These are phyloP conservation scores for Porites lobata DNA, from an alignment of 92 coral and sea anemone genomes.

Conservation along the genomic window DNA sequence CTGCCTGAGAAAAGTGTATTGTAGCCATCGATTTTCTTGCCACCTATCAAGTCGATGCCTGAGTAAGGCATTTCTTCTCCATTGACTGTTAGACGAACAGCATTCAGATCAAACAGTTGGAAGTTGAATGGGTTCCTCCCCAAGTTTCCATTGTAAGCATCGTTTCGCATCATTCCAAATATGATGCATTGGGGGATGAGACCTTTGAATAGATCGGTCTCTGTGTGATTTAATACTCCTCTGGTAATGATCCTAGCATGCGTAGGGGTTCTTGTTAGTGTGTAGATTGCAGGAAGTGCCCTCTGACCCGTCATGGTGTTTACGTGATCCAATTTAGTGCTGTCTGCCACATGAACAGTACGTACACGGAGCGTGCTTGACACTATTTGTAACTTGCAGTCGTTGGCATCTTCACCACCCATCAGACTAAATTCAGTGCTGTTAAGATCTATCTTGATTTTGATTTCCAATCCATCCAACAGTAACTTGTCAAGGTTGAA, in stretches of 20 bases:
- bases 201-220: conserved; percentile 19
- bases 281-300: conserved; percentile 31
- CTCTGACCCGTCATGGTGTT: conserved; percentile 11
- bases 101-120: not conserved
- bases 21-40: conserved; percentile 24
- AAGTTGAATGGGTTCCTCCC: too few species aligned
- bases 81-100: too few species aligned
- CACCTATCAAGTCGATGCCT: not conserved
- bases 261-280: conserved; percentile 3
- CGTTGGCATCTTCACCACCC: conserved; percentile 5
- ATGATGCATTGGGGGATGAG: conserved; percentile 19
- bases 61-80: too few species aligned
- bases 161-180: conserved; percentile 5
- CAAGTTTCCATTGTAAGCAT: conserved; percentile 29
- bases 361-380: conserved; percentile 19
- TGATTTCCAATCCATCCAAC: conserved; percentile 5
- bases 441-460: conserved; percentile 36
- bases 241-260: not conserved
- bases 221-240: conserved; percentile 8
- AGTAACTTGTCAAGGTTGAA: conserved; percentile 17
- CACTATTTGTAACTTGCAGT: conserved; percentile 11
- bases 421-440: not conserved
- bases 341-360: conserved; percentile 17
- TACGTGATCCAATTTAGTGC: conserved; percentile 1
- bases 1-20: not conserved